Evolutionary conservation across 2,797 vertebrate genomes (phyloP), one percentile per base, ranked within the genome.

Genomic region (Triplophysa bombifrons): DNA sequence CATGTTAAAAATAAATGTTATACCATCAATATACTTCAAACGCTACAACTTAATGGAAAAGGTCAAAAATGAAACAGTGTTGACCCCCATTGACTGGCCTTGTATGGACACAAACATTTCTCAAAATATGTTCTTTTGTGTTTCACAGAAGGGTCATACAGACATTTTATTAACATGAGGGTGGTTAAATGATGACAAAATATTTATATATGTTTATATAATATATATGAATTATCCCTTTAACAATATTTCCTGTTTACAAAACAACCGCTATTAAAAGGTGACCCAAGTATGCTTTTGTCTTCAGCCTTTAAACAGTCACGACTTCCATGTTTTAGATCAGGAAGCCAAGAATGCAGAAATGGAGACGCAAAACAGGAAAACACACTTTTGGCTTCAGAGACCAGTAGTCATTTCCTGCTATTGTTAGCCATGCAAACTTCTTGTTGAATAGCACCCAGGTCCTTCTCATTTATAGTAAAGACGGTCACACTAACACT

Each of bases 301-400:
- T 70, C 71, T 82, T 48, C 60, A 27, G 38, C 20, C 70, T 61
- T 63, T 67, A 58, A 73, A 73, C 61, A 73, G 41, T 22, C 41
- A 51, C 30, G 56, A 66, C 80, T 41, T 78, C 64, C 75, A 46
- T 74, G 76, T 74, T 78, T 78, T 78, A n/a, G 55, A 61, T 53
- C 55, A 56, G 80, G 55, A 78, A 30, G 64, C 55, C 76, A 73
- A 72, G 75, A 82, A 82, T 74, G 69, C 63, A 66, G 50, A 85
- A 66, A 71, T 16, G 87, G 38, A 85, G 60, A 71, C 12, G 87
- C 83, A 88, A 90, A 91, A 91, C 91, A 91, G 70, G 76, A 91
- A 90, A 92, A 90, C 88, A 86, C 65, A 82, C 70, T 78, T 80
- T 87, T 87, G 90, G 90, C 89, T 88, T 83, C 85, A 89, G 75